These are phyloP conservation scores for Gymnosoma rotundatum DNA, from an alignment of 2,888 invertebrate genomes.

Conservation along the genomic window DNA sequence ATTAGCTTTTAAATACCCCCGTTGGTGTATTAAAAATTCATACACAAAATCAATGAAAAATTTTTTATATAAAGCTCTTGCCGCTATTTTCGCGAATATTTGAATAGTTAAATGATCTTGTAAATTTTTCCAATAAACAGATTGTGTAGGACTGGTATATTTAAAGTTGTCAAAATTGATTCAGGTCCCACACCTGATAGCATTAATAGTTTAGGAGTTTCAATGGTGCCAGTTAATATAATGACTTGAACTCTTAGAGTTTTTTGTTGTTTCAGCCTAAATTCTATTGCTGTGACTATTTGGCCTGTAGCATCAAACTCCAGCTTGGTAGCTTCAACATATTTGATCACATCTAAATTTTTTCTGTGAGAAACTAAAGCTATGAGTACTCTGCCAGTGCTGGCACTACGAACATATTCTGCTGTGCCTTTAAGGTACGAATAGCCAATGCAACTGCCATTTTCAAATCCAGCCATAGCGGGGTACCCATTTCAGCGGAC, in stretches of 20 bases:
- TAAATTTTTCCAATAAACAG: constrained; percentile 86
- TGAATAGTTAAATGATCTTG: constrained; percentile 88
- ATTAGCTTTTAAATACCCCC: constrained; percentile 71
- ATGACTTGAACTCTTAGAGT: constrained; percentile 69
- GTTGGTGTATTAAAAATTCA: constrained; percentile 80
- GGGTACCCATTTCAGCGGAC: constrained; percentile 86
- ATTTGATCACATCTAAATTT: constrained; percentile 82
- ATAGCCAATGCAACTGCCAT: constrained; percentile 76
- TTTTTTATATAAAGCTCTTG: constrained; percentile 19
- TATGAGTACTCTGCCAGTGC: constrained; percentile 84
- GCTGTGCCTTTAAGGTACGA: constrained; percentile 82
- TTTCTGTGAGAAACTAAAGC: constrained; percentile 79
- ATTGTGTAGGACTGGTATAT: constrained; percentile 72
- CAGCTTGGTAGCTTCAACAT: constrained; percentile 83
- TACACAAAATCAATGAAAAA: constrained; percentile 69
- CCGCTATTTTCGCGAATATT: constrained; percentile 78
- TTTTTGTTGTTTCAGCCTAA: constrained; percentile 42
- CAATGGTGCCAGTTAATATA: constrained; percentile 80
- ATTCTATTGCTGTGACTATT: constrained; percentile 82
- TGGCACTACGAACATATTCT: constrained; percentile 83
- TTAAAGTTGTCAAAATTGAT: constrained; percentile 66
- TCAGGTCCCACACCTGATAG: constrained; percentile 75
- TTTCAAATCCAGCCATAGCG: constrained; percentile 84
- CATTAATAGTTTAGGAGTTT: constrained; percentile 74
- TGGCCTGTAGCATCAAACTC: constrained; percentile 81